phyloP scores from a whole-genome alignment of 2,113 vertebrate species.

The Grammomys dolichurus region DNA sequence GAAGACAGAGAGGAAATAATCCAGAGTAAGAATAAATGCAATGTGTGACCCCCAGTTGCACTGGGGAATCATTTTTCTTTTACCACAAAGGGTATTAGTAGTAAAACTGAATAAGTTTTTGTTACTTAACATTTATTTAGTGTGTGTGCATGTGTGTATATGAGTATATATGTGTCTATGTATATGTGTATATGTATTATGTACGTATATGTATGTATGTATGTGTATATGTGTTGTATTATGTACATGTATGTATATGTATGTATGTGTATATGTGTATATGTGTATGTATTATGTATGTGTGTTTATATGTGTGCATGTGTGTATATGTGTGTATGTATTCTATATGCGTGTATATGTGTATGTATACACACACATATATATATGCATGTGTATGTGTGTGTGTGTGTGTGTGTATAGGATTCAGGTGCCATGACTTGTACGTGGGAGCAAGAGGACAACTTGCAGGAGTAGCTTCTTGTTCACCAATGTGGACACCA shows the following conservation, averaged over 20 bases:
- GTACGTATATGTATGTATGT: neutral
- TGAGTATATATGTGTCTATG: neutral
- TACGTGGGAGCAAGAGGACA: neutral
- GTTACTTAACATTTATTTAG: neutral
- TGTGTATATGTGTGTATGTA: neutral
- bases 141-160: neutral
- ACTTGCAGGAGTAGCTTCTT: neutral
- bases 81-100: neutral
- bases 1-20: neutral
- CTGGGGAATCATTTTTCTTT: neutral
- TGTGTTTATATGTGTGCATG: too few relatives aligned
- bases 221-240: too few relatives aligned
- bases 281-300: too few relatives aligned
- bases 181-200: neutral
- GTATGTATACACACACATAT: neutral
- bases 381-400: neutral
- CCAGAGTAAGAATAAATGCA: neutral
- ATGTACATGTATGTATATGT: too few relatives aligned
- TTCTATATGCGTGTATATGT: neutral
- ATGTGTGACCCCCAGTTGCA: neutral
- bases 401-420: neutral
- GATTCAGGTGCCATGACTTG: neutral
- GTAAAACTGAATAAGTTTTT: constrained; percentile 15
- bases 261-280: too few relatives aligned
- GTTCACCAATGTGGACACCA: neutral